Base-by-base conservation (phyloP, 2,113 vertebrate species). In the Saguinus imperator region DNA sequence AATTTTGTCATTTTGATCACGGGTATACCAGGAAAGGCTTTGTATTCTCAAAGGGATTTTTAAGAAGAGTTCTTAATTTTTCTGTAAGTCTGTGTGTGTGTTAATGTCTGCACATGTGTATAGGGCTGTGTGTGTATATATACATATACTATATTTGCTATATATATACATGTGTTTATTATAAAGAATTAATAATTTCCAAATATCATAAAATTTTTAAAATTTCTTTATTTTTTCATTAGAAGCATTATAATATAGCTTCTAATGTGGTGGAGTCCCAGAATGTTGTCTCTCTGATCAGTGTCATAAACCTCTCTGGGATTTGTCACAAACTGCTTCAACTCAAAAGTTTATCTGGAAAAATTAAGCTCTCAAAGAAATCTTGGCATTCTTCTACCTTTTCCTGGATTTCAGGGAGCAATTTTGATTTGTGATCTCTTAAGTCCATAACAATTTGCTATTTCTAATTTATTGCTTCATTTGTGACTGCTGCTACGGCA, bases 401-500 rank as follows among this genome's bases (percentile, higher is more conserved):
- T 98, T 98, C 98, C 97, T 98, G 97, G 97, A 98, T 98, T 98
- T 98, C 98, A 98, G 98, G 98, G 98, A 98, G 96, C 5, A 52
- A 98, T 98, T 98, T 98, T 98, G 98, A 99, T 98, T 98, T 98
- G 98, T 98, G 98, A 99, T 98, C 98, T 99, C 99, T 99, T 98
- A 98, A 99, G 97, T 98, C 98, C 91, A 96, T 99, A 98, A 99
- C 98, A 99, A 99, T 98, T 97, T 99, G 99, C 99, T 99, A 98
- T 99, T 98, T 99, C 98, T 99, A 99, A 99, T 99, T 99, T 99
- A 99, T 99, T 99, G 99, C 99, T 99, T 99, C 99, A 99, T 99
- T 99, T 99, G 99, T 99, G 99, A 99, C 99, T 99, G 98, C 98
- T 98, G 98, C 98, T 98, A 98, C 95, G 91, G 98, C 98, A 98